Evolutionary conservation across 2,113 vertebrate genomes (phyloP).

Genomic region (Ictidomys tridecemlineatus): DNA sequence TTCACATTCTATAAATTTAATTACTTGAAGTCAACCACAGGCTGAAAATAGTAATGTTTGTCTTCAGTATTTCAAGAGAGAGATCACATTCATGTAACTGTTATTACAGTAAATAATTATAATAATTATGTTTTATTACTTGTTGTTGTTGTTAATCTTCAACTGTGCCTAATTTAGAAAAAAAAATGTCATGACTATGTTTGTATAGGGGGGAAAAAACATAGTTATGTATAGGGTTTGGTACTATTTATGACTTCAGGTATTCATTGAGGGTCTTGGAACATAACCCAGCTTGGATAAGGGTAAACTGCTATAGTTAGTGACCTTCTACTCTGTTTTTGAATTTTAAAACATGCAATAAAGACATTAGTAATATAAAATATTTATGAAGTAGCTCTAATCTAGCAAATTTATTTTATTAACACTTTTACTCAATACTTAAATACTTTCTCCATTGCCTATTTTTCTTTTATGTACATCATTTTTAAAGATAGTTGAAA

Average conservation of each 20-base stretch:
- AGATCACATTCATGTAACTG: background rate
- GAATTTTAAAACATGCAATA: conserved; percentile 16
- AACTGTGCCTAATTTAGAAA: background rate
- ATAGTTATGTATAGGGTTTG: background rate
- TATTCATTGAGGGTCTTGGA: background rate
- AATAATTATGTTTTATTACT: background rate
- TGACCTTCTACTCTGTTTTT: conserved; percentile 27
- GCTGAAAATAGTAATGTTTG: background rate
- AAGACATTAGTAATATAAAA: conserved; percentile 7
- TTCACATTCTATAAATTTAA: background rate
- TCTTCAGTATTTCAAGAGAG: background rate
- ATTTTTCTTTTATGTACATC: background rate
- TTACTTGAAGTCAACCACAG: background rate
- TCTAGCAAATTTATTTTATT: conserved; percentile 32
- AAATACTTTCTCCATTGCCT: background rate
- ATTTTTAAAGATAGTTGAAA: conserved; percentile 22
- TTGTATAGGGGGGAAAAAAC: background rate
- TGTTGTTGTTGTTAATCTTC: background rate
- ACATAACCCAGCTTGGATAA: background rate
- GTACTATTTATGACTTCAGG: background rate
- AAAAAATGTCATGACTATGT: background rate
- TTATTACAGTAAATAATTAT: background rate
- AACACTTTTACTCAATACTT: conserved; percentile 43
- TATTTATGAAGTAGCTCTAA: conserved; percentile 43
- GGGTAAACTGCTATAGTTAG: background rate